Conservation (phyloP, 64 coral and sea anemone species). For the Exaiptasia diaphana region DNA sequence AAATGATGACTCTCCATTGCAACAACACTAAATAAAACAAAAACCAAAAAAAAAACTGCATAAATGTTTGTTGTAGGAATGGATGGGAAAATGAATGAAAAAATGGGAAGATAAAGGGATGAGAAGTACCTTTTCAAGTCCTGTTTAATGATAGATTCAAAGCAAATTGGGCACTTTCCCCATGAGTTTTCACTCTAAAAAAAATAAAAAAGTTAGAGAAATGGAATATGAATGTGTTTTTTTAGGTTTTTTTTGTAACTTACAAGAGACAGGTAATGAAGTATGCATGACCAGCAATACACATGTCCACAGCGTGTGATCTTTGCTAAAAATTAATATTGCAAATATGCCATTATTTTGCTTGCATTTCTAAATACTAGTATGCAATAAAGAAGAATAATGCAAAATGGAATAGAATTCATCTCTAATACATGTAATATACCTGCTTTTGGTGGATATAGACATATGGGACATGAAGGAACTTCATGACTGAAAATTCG, state of each 20-base stretch:
- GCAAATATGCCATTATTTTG: no score
- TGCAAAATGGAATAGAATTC: background rate
- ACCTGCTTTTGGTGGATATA: slow-evolving; percentile 96
- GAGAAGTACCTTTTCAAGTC: slow-evolving; percentile 83
- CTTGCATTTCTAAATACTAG: no score
- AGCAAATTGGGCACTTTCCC: slow-evolving; percentile 97
- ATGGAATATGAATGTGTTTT: background rate
- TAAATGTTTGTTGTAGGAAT: background rate
- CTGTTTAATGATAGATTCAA: slow-evolving; percentile 78
- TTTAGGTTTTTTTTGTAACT: background rate
- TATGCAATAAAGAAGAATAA: background rate
- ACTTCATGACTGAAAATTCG: slow-evolving; percentile 90
- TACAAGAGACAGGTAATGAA: slow-evolving; percentile 97
- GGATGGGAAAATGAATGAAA: no score
- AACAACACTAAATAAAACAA: slow-evolving; percentile 70
- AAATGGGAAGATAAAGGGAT: background rate
- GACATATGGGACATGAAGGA: slow-evolving; percentile 95
- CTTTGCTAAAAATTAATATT: slow-evolving; percentile 67
- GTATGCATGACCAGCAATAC: slow-evolving; percentile 96
- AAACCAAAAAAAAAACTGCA: background rate
- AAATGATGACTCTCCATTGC: slow-evolving; percentile 75
- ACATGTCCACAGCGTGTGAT: slow-evolving; percentile 97
- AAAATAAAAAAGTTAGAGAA: background rate
- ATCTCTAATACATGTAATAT: background rate
- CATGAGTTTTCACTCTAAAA: slow-evolving; percentile 82